Evolutionary conservation across 2,888 invertebrate genomes (phyloP).

Genomic region (Athalia circularis): DNA sequence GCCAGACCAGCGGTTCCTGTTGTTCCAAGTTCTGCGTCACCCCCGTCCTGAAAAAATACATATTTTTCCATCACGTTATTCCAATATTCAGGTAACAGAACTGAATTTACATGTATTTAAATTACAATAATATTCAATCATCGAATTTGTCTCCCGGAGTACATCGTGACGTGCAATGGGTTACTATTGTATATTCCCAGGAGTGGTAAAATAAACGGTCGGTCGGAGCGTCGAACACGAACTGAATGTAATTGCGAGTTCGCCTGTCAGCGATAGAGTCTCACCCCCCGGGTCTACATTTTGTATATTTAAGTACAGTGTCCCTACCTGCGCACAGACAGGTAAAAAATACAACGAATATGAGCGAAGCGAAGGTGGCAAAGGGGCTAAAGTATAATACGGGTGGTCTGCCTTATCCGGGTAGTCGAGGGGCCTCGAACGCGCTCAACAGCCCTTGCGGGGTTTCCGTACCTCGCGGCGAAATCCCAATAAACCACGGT

Average conservation of each 20-base stretch:
- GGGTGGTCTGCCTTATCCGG: conserved; percentile 11
- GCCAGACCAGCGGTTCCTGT: conserved; percentile 84
- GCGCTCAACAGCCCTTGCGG: conserved; percentile 21
- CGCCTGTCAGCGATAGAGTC: conserved; percentile 50
- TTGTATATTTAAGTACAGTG: too few species aligned
- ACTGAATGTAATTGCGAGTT: conserved; percentile 47
- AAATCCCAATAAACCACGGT: conserved; percentile 35
- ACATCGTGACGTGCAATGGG: too few species aligned
- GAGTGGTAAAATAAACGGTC: neutral
- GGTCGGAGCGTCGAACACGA: neutral
- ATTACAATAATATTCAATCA: too few species aligned
- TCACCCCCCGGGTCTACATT: too few species aligned
- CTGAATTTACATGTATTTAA: too few species aligned
- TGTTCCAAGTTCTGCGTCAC: conserved; percentile 76
- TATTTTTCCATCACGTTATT: too few species aligned
- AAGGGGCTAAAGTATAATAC: conserved; percentile 14
- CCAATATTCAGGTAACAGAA: too few species aligned
- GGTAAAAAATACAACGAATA: conserved; percentile 14
- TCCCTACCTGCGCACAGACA: neutral
- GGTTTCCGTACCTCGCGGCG: conserved; percentile 17
- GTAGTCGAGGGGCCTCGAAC: neutral
- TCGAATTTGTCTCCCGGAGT: too few species aligned
- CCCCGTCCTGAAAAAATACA: conserved; percentile 65
- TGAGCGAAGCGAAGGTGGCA: neutral
- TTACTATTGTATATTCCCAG: too few species aligned